Conservation (phyloP, 2,797 vertebrate genomes). For the Argentina silus region DNA sequence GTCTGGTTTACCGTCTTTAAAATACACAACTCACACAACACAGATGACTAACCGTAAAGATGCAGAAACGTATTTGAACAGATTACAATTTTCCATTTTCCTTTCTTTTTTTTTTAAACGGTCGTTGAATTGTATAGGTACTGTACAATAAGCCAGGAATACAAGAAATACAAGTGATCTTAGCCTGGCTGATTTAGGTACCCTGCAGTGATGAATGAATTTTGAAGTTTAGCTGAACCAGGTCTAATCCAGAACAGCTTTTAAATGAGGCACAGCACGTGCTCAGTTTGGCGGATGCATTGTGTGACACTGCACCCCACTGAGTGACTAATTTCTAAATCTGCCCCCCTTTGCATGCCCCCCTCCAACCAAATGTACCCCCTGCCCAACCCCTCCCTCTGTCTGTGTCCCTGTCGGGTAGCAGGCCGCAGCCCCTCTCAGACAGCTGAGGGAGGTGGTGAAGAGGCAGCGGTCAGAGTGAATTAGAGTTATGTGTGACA, state of each 20-base stretch:
- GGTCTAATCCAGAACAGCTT: constrained; percentile 40
- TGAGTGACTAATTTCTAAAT: constrained; percentile 55
- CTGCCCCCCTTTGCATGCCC: constrained; percentile 24
- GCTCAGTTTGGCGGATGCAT: constrained; percentile 43
- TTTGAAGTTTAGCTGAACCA: constrained; percentile 2
- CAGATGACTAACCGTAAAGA: neutral
- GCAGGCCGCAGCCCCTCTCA: constrained; percentile 29
- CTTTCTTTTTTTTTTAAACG: no score
- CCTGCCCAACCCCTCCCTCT: constrained; percentile 18
- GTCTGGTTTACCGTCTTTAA: neutral
- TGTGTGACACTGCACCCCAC: constrained; percentile 50
- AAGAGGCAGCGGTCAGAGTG: constrained; percentile 67
- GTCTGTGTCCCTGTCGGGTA: constrained; percentile 41
- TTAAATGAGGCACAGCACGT: constrained; percentile 34
- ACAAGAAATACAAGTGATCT: neutral
- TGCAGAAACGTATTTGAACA: neutral
- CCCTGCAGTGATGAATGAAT: neutral
- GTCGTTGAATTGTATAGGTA: no score
- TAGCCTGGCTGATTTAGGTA: neutral
- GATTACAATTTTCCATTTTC: neutral
- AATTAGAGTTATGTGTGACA: constrained; percentile 77
- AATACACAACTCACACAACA: neutral
- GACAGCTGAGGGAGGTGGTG: constrained; percentile 53
- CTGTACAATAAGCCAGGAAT: neutral
- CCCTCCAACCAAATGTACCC: constrained; percentile 2